Percentiles rank a stretch among this genome's conserved stretches.
Conservation (phyloP, 2,113 vertebrate species). For the human (Homo sapiens) region DNA sequence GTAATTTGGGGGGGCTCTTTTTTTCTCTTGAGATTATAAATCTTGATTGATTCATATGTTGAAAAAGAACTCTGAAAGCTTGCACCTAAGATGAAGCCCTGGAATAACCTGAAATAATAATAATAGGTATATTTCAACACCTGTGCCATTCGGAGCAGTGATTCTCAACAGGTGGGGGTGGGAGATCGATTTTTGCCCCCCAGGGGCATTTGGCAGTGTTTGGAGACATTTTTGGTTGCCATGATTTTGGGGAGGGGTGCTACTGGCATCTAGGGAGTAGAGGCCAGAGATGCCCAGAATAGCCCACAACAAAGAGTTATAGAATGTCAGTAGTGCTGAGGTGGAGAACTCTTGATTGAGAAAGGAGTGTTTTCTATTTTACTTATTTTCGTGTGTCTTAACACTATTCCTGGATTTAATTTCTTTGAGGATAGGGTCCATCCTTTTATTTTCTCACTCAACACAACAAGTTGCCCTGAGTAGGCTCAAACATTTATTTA, state of each 20-base stretch:
- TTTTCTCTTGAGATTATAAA: constrained; percentile 12
- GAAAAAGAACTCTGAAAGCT: not conserved
- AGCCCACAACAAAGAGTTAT: too few relatives aligned
- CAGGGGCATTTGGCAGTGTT: not conserved
- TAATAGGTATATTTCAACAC: not conserved
- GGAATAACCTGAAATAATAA: not conserved
- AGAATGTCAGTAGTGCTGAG: not conserved
- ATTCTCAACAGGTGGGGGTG: not conserved
- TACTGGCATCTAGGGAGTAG: not conserved
- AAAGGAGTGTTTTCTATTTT: not conserved
- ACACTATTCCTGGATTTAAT: not conserved
- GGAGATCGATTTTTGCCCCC: not conserved
- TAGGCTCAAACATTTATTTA: not conserved
- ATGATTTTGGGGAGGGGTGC: not conserved
- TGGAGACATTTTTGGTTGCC: not conserved
- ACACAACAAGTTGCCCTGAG: rapidly evolving
- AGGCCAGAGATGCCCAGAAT: not conserved
- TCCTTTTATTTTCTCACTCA: not conserved
- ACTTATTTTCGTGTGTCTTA: not conserved
- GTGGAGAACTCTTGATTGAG: not conserved
- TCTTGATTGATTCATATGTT: not conserved
- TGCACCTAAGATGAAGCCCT: not conserved
- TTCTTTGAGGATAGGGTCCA: not conserved
- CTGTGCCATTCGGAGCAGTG: not conserved
- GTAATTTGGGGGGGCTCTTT: not conserved